A percentile compares a stretch with the other conserved stretches of the same genome.
Conservation (phyloP, 1,140 invertebrate species). For the Sitobion miscanthi region DNA sequence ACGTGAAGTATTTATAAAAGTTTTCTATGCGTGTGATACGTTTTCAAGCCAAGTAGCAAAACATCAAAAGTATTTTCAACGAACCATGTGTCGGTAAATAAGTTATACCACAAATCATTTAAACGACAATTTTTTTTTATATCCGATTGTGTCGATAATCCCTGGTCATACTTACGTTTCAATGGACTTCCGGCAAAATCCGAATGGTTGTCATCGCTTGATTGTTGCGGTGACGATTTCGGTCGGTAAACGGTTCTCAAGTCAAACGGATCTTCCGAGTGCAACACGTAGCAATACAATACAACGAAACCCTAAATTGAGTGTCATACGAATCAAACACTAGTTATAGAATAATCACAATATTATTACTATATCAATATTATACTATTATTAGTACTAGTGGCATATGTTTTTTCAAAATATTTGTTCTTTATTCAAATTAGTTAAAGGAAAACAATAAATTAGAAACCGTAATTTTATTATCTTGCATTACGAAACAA, state of each 20-base stretch:
- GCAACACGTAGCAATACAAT: slow-evolving; percentile 27
- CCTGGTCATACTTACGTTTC: slow-evolving; percentile 21
- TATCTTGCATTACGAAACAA: not conserved
- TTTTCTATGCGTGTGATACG: not conserved
- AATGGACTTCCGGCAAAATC: slow-evolving; percentile 33
- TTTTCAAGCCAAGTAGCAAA: not conserved
- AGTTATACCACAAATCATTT: too few species aligned
- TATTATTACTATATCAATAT: not conserved
- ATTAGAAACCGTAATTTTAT: not conserved
- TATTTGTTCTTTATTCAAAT: not conserved
- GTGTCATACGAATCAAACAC: not conserved
- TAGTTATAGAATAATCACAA: not conserved
- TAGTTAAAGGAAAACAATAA: not conserved
- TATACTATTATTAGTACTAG: not conserved
- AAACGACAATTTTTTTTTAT: not conserved
- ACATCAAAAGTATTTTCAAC: not conserved
- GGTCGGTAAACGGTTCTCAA: slow-evolving; percentile 1
- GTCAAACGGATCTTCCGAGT: slow-evolving; percentile 39
- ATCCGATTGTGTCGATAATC: not conserved
- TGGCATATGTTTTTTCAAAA: not conserved
- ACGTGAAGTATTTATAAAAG: not conserved
- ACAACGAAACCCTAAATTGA: slow-evolving; percentile 38
- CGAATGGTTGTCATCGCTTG: slow-evolving; percentile 25
- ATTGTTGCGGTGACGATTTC: not conserved
- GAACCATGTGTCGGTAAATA: not conserved